phyloP scores from a whole-genome alignment of 2,113 vertebrate species.

The Pycnonotus jocosus region DNA sequence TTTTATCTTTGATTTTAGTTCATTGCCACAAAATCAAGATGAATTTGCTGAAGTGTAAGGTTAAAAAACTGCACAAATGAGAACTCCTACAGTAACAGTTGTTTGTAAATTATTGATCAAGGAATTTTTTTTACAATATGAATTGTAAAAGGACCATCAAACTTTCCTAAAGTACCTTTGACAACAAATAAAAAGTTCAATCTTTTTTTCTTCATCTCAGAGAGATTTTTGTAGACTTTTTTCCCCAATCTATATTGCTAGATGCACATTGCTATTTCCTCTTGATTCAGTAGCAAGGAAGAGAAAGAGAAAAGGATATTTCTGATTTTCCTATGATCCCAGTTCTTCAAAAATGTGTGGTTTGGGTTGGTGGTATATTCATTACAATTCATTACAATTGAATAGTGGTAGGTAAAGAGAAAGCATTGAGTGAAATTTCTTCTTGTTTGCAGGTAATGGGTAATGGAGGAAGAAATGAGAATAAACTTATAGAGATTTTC shows the following conservation, averaged over 20 bases:
- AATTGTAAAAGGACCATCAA: conserved; percentile 30
- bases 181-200: conserved; percentile 38
- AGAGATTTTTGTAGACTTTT: background rate
- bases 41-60: conserved; percentile 58
- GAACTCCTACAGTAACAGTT: conserved; percentile 46
- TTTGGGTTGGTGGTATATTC: background rate
- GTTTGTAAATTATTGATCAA: conserved; percentile 59
- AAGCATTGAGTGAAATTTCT: background rate
- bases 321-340: background rate
- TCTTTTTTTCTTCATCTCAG: background rate
- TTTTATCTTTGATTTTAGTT: conserved; percentile 70
- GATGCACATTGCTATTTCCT: conserved; percentile 1
- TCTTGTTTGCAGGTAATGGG: background rate
- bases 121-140: background rate
- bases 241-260: background rate
- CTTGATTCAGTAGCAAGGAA: background rate
- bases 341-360: background rate
- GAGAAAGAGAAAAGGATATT: background rate
- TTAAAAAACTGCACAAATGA: conserved; percentile 52
- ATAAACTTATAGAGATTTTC: background rate
- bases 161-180: conserved; percentile 23
- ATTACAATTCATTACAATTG: background rate
- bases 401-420: background rate
- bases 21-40: conserved; percentile 65
- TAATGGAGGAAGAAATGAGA: background rate